Evolutionary conservation across 2,888 invertebrate species (phyloP), one percentile per base, ranked within the genome.

Genomic region (Drosophila helvetica): DNA sequence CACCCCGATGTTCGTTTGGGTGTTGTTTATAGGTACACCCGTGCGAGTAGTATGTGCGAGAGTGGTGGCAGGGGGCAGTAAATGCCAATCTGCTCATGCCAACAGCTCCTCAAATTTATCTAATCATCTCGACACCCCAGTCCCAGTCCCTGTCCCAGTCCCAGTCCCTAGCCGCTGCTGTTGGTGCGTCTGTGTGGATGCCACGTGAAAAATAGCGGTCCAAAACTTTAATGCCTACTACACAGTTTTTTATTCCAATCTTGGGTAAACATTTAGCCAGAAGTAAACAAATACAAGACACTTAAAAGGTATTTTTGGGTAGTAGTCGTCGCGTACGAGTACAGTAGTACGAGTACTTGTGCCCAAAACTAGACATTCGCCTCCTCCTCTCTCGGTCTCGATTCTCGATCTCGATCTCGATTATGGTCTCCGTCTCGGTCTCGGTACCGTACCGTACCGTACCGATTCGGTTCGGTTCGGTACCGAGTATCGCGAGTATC

Each of bases 261-360:
- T 86, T 79, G 77, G 83, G 71, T 83, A 83, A 83, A 83, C 86
- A 83, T 83, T 83, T 79, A 80, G 78, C 78, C 68, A 74, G 83
- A 83, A 86, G 86, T 83, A 83, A 83, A 83, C 83, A 83, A 83
- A 83, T 83, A 80, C 77, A 83, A 80, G 79, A 77, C 86, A 83
- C 83, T 83, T 83, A 86, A 83, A 79, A 83, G 86, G 83, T 80
- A 83, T 83, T 85, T 84, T 78, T 82, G 80, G 38, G 15, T 15
- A 33, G 33, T 33, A 33, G 10, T 78, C 61, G 61, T 12, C 12
- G 10, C 12, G 54, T 33, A 33, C 27, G 8, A 3, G 12, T 33
- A 33, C 5, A 22, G 22, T 22, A 22, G 22, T 22, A 22, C 22
- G 22, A 22, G 80, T 76, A 78, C 86, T 82, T 82, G 74, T 75